Evolutionary conservation across 2,113 vertebrate genomes (phyloP).

Genomic region (Caloenas nicobarica): DNA sequence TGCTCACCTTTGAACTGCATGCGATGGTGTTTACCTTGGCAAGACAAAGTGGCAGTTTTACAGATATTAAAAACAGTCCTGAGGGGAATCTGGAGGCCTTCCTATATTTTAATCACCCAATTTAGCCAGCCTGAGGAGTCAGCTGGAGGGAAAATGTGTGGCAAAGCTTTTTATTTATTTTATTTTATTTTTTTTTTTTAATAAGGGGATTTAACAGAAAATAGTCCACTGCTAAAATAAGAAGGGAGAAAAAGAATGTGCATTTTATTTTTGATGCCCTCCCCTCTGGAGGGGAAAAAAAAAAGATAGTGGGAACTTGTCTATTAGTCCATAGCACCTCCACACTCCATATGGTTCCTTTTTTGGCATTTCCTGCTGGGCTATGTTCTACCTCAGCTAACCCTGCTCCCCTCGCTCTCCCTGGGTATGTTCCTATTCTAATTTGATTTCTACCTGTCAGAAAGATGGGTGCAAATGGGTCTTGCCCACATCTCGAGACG

Average conservation of each 20-base stretch:
- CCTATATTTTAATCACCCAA: constrained; percentile 75
- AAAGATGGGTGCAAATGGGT: neutral
- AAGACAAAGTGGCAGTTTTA: constrained; percentile 95
- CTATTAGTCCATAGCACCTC: constrained; percentile 52
- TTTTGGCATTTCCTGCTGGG: constrained; percentile 42
- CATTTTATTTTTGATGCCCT: neutral
- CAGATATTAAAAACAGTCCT: constrained; percentile 99
- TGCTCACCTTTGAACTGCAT: constrained; percentile 97
- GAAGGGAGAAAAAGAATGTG: neutral
- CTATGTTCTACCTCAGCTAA: constrained; percentile 65
- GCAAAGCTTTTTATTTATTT: neutral
- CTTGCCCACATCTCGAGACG: constrained; percentile 30
- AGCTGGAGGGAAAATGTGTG: constrained; percentile 45
- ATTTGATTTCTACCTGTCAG: constrained; percentile 70
- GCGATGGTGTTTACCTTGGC: constrained; percentile 99
- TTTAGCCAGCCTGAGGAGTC: constrained; percentile 61
- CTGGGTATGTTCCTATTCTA: constrained; percentile 12
- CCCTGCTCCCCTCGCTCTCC: neutral
- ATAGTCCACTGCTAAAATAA: neutral
- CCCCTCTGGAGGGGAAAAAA: neutral
- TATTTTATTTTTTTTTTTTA: neutral
- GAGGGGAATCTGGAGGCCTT: constrained; percentile 80
- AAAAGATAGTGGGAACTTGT: neutral
- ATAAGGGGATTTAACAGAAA: neutral
- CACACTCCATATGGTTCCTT: constrained; percentile 38